Conservation (phyloP, 2,888 invertebrate species). For the Cosmia pyralina region DNA sequence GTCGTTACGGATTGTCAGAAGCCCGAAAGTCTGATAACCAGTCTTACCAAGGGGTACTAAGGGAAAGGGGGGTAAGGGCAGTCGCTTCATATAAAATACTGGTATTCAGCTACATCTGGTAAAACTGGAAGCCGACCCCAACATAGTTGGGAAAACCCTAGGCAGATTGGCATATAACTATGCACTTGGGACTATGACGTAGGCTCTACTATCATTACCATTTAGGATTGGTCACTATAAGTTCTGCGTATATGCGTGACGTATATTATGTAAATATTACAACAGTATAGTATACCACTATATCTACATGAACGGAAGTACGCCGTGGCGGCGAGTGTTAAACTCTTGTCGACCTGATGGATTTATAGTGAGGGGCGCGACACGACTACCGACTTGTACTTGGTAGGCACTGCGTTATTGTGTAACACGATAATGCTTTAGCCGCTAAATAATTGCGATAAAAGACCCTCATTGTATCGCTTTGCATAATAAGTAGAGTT, state of each 20-base stretch:
- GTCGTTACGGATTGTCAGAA: too few relatives aligned
- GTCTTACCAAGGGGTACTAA: too few relatives aligned
- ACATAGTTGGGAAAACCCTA: too few relatives aligned
- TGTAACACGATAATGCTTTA: slow-evolving; percentile 42
- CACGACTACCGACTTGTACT: slow-evolving; percentile 70
- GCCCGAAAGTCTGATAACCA: too few relatives aligned
- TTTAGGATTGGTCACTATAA: not conserved
- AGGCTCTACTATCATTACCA: not conserved
- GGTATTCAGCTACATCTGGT: too few relatives aligned
- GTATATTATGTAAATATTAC: slow-evolving; percentile 47
- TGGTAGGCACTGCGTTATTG: slow-evolving; percentile 24
- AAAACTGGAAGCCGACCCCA: too few relatives aligned
- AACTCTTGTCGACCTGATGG: slow-evolving; percentile 75
- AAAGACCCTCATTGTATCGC: not conserved
- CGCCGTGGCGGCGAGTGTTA: slow-evolving; percentile 69
- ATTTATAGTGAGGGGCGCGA: slow-evolving; percentile 75
- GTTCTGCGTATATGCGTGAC: slow-evolving; percentile 6
- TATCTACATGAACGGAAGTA: slow-evolving; percentile 64
- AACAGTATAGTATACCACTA: slow-evolving; percentile 32
- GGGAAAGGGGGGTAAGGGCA: too few relatives aligned
- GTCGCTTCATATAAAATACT: too few relatives aligned
- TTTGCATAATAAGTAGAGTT: slow-evolving; percentile 5
- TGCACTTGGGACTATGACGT: not conserved
- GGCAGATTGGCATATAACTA: too few relatives aligned
- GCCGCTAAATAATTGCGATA: slow-evolving; percentile 34